A percentile compares a stretch with the other conserved stretches of the same genome.
phyloP scores from a whole-genome alignment of 1,140 invertebrate species.

The Drosophila varians region DNA sequence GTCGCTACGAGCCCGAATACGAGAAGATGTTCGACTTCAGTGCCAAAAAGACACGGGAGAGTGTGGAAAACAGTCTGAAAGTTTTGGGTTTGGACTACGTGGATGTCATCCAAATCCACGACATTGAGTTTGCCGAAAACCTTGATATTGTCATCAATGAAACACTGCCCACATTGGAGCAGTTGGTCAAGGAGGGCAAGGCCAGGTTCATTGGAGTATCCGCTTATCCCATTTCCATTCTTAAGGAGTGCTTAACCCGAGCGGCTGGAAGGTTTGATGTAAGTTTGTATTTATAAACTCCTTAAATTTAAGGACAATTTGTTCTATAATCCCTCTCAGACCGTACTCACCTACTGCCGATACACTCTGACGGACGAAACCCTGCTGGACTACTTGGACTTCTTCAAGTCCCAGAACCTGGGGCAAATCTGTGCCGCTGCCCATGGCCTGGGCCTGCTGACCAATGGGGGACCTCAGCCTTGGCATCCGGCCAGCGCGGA shows the following conservation, averaged over 20 bases:
- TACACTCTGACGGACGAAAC: slow-evolving; percentile 92
- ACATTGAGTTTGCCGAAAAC: slow-evolving; percentile 94
- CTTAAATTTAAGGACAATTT: neutral
- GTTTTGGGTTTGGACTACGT: slow-evolving; percentile 92
- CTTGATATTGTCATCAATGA: slow-evolving; percentile 92
- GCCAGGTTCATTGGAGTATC: slow-evolving; percentile 93
- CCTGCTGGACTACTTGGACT: slow-evolving; percentile 89
- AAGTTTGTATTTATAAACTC: neutral
- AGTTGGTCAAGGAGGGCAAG: slow-evolving; percentile 90
- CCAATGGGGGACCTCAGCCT: slow-evolving; percentile 88
- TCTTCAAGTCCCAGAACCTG: slow-evolving; percentile 88
- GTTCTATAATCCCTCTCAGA: slow-evolving; percentile 84
- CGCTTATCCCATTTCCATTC: slow-evolving; percentile 91
- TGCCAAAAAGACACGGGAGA: slow-evolving; percentile 88
- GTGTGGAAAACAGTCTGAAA: slow-evolving; percentile 91
- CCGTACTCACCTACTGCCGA: slow-evolving; percentile 91
- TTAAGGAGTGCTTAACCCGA: slow-evolving; percentile 90
- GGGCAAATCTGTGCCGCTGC: slow-evolving; percentile 93
- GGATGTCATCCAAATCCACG: slow-evolving; percentile 96
- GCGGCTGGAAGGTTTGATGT: slow-evolving; percentile 70
- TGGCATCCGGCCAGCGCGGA: slow-evolving; percentile 93
- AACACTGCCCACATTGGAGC: slow-evolving; percentile 92
- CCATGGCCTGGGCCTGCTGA: slow-evolving; percentile 92
- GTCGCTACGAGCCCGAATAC: slow-evolving; percentile 90
- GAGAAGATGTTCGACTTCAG: slow-evolving; percentile 95